Base-by-base conservation (phyloP, 1,140 invertebrate species). In the Rhynchophorus ferrugineus region DNA sequence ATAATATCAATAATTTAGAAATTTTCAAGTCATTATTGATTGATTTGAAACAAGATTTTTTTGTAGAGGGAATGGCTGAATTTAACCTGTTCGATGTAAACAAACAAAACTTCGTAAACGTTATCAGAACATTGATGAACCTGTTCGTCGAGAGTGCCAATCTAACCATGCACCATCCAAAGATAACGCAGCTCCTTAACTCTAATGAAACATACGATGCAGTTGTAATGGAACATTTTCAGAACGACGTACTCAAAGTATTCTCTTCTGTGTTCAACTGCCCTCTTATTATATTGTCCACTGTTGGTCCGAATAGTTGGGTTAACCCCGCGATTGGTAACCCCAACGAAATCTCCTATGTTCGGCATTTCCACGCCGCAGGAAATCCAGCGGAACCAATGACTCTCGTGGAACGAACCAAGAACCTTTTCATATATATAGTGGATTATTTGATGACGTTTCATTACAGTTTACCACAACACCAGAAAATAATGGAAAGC, bases 201-300 rank as follows among this genome's bases (percentile, higher is more conserved):
- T 59, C 60, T 0, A 45, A 55, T 2, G 67, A 73, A 48, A 67
- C 69, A 18, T 76, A 66, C 47, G 74, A 76, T 61, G 44, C 74
- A 1, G 68, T 76, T 1, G 61, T 76, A 17, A 44, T 70, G 3
- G 72, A 74, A 35, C 58, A 66, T 18, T 73, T 75, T 29, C 63
- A 69, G 33, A 71, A 70, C 16, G 73, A 75, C 24, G 70, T 69
- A 2, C 42, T 73, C 11, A 44, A 68, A 11, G 68, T 68, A 7
- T 44, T 76, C 20, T 65, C 68, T 2, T 49, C 71, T 18, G 55
- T 65, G 22, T 70, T 69, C 36, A 62, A 71, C 14, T 68, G 62
- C 13, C 72, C 71, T 9, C 57, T 69, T 1, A 62, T 76, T 13
- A 56, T 67, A 2, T 61, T 75, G 7, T 60, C 64, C 18, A 70